Conservation (phyloP, 1,140 invertebrate genomes). For the Orchesella cincta region DNA sequence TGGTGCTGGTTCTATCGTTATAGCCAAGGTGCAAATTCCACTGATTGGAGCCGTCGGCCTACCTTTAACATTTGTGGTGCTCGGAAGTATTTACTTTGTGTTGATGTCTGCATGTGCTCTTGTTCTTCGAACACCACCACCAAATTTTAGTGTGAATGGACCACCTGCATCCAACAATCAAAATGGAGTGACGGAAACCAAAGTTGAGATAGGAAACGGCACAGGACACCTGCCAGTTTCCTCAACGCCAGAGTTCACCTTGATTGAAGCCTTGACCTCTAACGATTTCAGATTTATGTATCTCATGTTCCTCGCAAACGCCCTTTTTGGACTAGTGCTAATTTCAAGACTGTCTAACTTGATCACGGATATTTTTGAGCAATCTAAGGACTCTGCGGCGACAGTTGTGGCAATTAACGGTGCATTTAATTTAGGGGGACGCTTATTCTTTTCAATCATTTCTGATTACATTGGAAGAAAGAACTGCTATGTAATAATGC, state of each 20-base stretch:
- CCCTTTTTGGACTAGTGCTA: conserved; percentile 8
- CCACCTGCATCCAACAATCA: neutral
- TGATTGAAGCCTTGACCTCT: conserved; percentile 13
- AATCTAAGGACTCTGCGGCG: neutral
- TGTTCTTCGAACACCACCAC: conserved; percentile 13
- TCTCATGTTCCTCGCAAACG: conserved; percentile 21
- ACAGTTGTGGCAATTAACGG: conserved; percentile 11
- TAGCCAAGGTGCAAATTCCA: conserved; percentile 21
- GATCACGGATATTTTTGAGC: conserved; percentile 11
- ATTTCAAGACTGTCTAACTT: conserved; percentile 22
- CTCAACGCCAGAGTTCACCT: neutral
- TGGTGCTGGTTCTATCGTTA: conserved; percentile 13
- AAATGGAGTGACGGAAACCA: neutral
- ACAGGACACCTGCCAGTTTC: neutral
- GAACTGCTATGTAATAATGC: conserved; percentile 22
- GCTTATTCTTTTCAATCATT: conserved; percentile 2
- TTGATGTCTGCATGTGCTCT: neutral
- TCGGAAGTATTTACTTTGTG: conserved; percentile 6
- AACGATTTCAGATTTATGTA: conserved; percentile 26
- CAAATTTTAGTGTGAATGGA: conserved; percentile 6
- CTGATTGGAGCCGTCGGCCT: neutral
- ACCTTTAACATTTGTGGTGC: conserved; percentile 4
- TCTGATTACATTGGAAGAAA: conserved; percentile 28
- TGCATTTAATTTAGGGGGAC: conserved; percentile 16
- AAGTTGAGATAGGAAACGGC: neutral